Evolutionary conservation across 2,797 vertebrate genomes (phyloP), one percentile per base, ranked within the genome.

Genomic region (Aeoliscus strigatus): DNA sequence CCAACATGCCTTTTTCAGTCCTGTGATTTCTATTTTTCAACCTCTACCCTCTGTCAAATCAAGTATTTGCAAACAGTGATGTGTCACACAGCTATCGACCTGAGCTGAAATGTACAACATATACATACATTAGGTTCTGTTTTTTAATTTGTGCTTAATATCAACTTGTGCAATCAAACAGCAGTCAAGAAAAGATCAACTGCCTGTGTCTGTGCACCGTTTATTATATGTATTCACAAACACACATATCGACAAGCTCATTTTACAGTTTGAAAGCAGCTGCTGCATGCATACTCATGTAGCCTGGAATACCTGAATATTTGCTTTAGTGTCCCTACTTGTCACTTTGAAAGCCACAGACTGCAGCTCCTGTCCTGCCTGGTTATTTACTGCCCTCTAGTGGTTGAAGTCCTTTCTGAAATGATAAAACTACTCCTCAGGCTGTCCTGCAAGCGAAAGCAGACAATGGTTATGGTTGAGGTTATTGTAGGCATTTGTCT

Each of bases 331-430:
- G 49, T 53, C 36, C 48, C 37, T 39, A 6, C 62, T 46, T 33
- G 24, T 53, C 47, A 52, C 21, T 13, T 11, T 26, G 39, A 52
- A 23, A 35, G 21, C 13, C 18, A 18, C 9, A 40, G 27, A 6
- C 36, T 26, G 51, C 45, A 9, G 51, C 32, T 6, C 23, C 31
- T 7, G 1, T n/a, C 30, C 10, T 46, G 28, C 1, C 30, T 14
- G 67, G 37, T 55, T 35, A 45, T 48, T 79, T 29, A 80, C 59
- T 82, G 80, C 48, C 81, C 77, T 56, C 84, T 75, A 38, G 65
- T 71, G 86, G n/a, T n/a, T n/a, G n/a, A n/a, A n/a, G n/a, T n/a
- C n/a, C n/a, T n/a, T n/a, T n/a, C n/a, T n/a, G n/a, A n/a, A n/a
- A n/a, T n/a, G n/a, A n/a, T n/a, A n/a, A n/a, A n/a, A n/a, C n/a